Evolutionary conservation across 2,797 vertebrate species (phyloP).

Genomic region (Onychomys arenicola): DNA sequence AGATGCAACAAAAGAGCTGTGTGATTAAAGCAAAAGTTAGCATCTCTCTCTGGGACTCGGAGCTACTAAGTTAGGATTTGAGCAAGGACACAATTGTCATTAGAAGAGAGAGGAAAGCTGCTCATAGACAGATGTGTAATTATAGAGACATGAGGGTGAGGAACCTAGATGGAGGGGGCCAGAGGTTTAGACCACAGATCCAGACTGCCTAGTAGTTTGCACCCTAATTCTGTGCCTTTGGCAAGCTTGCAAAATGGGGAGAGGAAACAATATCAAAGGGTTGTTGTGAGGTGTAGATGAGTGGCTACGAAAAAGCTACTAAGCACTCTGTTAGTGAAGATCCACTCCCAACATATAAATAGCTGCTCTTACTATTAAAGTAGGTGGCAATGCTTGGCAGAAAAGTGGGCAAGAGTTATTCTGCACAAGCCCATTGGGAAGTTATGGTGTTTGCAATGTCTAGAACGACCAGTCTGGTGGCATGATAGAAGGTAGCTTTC

Average conservation of each 20-base stretch:
- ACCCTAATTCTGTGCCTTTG: background rate
- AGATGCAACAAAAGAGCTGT: background rate
- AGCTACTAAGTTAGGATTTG: background rate
- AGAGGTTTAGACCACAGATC: background rate
- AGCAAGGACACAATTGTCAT: background rate
- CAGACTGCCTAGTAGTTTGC: background rate
- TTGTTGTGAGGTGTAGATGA: background rate
- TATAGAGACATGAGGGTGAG: background rate
- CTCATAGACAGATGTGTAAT: background rate
- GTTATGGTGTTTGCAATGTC: background rate
- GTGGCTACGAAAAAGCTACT: background rate
- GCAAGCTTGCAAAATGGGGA: background rate
- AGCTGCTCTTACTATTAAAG: background rate
- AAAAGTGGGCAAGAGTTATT: background rate
- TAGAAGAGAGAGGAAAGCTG: background rate
- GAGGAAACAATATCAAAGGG: background rate
- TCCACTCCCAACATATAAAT: background rate
- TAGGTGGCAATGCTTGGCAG: background rate
- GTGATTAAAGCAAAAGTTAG: background rate
- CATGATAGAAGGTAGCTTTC: background rate
- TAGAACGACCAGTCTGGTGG: background rate
- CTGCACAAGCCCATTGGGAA: background rate
- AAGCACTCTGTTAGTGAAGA: background rate
- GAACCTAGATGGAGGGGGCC: background rate
- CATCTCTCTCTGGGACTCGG: background rate